Evolutionary conservation across 1,140 invertebrate genomes (phyloP).

Genomic region (Colletes latitarsis): DNA sequence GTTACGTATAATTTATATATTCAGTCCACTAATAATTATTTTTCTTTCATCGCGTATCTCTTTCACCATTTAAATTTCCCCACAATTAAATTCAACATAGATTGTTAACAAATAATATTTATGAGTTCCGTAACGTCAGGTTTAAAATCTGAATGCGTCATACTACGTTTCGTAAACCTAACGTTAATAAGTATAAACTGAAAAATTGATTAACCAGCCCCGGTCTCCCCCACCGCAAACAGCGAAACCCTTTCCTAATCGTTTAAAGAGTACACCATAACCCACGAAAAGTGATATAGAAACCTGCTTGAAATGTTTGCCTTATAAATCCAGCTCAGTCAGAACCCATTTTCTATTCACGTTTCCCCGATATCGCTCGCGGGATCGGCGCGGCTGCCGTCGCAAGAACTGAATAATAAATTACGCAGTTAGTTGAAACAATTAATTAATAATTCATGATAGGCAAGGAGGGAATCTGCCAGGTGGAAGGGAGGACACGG

Average conservation of each 20-base stretch:
- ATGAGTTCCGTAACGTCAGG: too few species aligned
- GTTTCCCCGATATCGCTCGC: conserved; percentile 51
- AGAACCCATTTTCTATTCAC: conserved; percentile 57
- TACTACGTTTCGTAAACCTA: too few species aligned
- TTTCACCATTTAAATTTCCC: too few species aligned
- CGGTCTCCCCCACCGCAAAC: too few species aligned
- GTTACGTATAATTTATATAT: too few species aligned
- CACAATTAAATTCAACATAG: too few species aligned
- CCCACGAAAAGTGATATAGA: not conserved
- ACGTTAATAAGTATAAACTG: too few species aligned
- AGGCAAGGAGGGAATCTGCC: conserved; percentile 75
- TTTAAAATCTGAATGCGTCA: too few species aligned
- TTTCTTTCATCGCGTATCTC: too few species aligned
- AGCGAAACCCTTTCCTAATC: conserved; percentile 1
- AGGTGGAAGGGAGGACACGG: conserved; percentile 59
- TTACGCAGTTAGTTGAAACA: conserved; percentile 80
- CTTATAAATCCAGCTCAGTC: conserved; percentile 34
- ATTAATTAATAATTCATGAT: conserved; percentile 83
- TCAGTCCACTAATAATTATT: too few species aligned
- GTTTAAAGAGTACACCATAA: not conserved
- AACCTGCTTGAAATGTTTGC: not conserved
- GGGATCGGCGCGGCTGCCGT: conserved; percentile 62
- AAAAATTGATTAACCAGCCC: too few species aligned
- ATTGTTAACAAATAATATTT: too few species aligned
- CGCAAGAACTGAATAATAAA: conserved; percentile 80